Evolutionary conservation across 2,113 vertebrate genomes (phyloP).

Genomic region (Micronisus gabar): DNA sequence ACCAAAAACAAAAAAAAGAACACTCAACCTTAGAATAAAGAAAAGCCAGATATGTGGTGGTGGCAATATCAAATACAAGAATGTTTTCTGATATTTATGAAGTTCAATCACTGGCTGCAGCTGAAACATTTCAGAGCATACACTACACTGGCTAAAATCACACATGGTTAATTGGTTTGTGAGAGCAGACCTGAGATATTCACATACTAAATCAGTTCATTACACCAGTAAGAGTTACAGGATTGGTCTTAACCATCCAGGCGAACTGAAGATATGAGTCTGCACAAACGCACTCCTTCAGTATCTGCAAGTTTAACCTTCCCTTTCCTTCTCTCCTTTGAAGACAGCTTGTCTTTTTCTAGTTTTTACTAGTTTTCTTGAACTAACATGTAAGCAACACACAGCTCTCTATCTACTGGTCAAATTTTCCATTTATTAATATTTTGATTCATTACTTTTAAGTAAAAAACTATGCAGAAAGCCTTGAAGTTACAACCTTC

Average conservation of each 20-base stretch:
- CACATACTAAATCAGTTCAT: not conserved
- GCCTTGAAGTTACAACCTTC: not conserved
- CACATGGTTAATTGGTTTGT: not conserved
- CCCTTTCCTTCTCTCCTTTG: not conserved
- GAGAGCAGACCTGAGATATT: not conserved
- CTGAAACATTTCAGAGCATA: not conserved
- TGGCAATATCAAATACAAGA: not conserved
- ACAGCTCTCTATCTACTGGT: not conserved
- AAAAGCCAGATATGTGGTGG: not conserved
- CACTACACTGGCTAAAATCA: not conserved
- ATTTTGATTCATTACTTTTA: not conserved
- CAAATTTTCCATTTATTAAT: not conserved
- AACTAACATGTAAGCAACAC: not conserved
- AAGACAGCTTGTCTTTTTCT: not conserved
- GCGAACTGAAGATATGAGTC: accelerated
- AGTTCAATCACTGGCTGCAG: not conserved
- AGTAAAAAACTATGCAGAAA: not conserved
- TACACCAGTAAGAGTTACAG: not conserved
- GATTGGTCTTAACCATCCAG: not conserved
- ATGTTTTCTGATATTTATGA: not conserved
- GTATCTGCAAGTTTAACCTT: not conserved
- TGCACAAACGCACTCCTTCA: not conserved
- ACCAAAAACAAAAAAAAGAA: not conserved
- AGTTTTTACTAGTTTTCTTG: not conserved
- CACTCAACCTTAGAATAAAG: not conserved